Percentiles rank a stretch among this genome's conserved stretches.
These are phyloP conservation scores for Vidua macroura DNA, from an alignment of 2,113 vertebrate genomes.

Conservation along the genomic window DNA sequence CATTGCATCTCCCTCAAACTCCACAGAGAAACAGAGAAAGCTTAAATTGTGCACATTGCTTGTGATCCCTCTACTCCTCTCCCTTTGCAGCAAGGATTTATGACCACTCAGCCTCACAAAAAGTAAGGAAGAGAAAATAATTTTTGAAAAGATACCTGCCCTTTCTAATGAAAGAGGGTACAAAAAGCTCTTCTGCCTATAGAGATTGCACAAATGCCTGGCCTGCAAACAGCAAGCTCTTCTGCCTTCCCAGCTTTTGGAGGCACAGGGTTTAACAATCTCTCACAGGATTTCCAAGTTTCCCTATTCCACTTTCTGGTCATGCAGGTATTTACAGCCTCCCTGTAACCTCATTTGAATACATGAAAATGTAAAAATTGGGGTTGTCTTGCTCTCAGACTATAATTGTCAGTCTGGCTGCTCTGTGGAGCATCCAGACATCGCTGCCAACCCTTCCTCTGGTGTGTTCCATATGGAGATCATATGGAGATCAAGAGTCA, in stretches of 20 bases:
- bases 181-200: not conserved
- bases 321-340: not conserved
- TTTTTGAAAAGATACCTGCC: not conserved
- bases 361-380: not conserved
- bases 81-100: not conserved
- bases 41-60: not conserved
- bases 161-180: not conserved
- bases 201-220: not conserved
- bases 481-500: accelerated
- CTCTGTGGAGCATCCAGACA: not conserved
- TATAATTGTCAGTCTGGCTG: not conserved
- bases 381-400: not conserved
- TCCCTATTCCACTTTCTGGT: not conserved
- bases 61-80: not conserved
- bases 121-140: not conserved
- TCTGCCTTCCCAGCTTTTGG: not conserved
- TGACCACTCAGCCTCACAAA: not conserved
- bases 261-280: not conserved
- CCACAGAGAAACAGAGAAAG: not conserved
- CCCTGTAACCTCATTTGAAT: not conserved
- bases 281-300: not conserved
- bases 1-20: not conserved
- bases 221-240: not conserved
- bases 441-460: not conserved
- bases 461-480: accelerated